Evolutionary conservation across 1,140 invertebrate genomes (phyloP), one percentile per base, ranked within the genome.

Genomic region (Meloidogyne chitwoodi): DNA sequence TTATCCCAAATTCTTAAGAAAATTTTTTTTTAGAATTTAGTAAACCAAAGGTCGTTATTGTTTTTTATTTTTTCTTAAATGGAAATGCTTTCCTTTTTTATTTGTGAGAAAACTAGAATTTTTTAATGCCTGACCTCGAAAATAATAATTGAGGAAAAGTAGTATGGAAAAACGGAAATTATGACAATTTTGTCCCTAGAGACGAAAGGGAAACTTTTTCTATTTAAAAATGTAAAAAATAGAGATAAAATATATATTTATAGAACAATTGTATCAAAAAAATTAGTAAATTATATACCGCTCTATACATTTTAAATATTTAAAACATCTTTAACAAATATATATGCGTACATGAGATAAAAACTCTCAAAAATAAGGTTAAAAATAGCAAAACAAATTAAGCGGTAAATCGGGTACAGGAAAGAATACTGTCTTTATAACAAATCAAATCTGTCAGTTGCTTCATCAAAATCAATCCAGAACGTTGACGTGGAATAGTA

Each of bases 341-440:
- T 19, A 66, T 16, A 5, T 1, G 64, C 6, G 64, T 16, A 29
- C 14, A 29, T 38, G 31, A 38, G 64, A 66, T 29, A 29, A 22
- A 16, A 66, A 66, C n/a, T n/a, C 27, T 29, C 64, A 41, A 71
- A 41, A 34, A 71, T 29, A 56, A 27, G 1, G n/a, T n/a, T 56
- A 38, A 41, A 63, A 2, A 22, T 31, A 16, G 8, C n/a, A n/a
- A 48, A 24, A 14, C 5, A 41, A 14, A 29, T 76, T 66, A 77
- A 29, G 76, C 76, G 31, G 74, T 75, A 56, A 77, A 78, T 38
- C 76, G 76, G 5, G 62, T 78, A 26, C 24, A 34, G 3, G 19
- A 48, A 26, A 77, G 63, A 24, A 65, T 62, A 48, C 62, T 65
- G 10, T 76, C 65, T n/a, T 38, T 48, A 63, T 77, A 75, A 44